Base-by-base conservation (phyloP, 2,888 invertebrate species). In the Ochropacha duplaris region DNA sequence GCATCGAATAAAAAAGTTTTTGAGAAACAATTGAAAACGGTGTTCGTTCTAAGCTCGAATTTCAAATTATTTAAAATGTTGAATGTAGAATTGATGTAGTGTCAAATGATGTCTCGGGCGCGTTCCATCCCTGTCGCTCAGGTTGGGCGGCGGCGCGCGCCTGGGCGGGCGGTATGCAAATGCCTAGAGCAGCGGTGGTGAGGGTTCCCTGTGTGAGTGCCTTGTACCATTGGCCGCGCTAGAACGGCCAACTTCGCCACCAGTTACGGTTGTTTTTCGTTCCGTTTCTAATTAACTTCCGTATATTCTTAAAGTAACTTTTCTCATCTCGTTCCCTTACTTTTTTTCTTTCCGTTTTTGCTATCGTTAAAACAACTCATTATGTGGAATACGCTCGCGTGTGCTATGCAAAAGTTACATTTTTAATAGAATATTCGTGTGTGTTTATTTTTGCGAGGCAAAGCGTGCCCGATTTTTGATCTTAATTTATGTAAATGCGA, bases 241-340 rank as follows among this genome's bases (percentile, higher is more conserved):
- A 93, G 93, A 93, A 91, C 92, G 92, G 88, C 92, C 79, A 93
- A 92, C 93, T 90, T 92, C 93, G 93, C 91, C 92, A 91, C 87
- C 92, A 92, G 93, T 90, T 89, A 93, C 93, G 93, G 93, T 93
- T 93, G 93, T 93, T 93, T 92, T 92, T 91, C 91, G 92, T 88
- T 91, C 90, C 87, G 87, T 86, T 90, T 86, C 87, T 93, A 92
- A 92, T 93, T 93, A 92, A 91, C 91, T 92, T 92, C 89, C 91
- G 91, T 91, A 87, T 88, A 90, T 91, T 90, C 90, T 91, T 86
- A 84, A 90, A 88, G 88, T 88, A 91, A 92, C 92, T 92, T 92
- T 92, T 91, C 88, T 90, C 92, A 91, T 92, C 90, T 88, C 86
- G 85, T 81, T 83, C 71, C 78, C 72, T 77, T 78, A 77, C 81